Conservation (phyloP, 1,140 invertebrate genomes). For the Onthophagus taurus region DNA sequence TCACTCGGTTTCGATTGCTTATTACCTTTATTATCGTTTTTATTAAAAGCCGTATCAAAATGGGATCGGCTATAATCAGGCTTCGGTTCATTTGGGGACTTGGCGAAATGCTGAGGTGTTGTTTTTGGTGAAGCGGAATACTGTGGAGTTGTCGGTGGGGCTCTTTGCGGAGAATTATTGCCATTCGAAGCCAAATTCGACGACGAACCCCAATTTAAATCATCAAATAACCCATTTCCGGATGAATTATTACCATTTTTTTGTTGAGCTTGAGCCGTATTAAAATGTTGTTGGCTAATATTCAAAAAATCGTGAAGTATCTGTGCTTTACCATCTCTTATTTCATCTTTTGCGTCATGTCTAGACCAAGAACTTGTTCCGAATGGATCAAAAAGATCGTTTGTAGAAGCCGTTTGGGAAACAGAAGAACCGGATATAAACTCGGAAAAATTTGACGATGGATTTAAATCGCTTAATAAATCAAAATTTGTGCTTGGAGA, state of each 20-base stretch:
- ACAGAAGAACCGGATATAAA: no score
- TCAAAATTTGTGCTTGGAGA: conserved; percentile 46
- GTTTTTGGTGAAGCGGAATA: conserved; percentile 37
- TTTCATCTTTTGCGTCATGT: no score
- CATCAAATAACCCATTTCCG: conserved; percentile 24
- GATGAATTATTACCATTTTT: conserved; percentile 26
- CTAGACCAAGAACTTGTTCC: no score
- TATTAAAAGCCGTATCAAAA: conserved; percentile 49
- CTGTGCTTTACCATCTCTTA: no score
- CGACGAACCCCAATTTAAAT: conserved; percentile 16
- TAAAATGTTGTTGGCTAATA: no score
- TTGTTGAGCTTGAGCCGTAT: no score
- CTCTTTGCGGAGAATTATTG: conserved; percentile 24
- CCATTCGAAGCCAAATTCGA: conserved; percentile 13
- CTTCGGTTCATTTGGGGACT: conserved; percentile 22
- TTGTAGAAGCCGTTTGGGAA: conserved; percentile 6
- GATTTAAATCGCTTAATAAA: conserved; percentile 52
- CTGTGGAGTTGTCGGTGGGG: conserved; percentile 33
- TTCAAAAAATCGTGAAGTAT: no score
- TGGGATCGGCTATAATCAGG: conserved; percentile 55
- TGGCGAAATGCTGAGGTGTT: conserved; percentile 33
- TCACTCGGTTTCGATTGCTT: conserved; percentile 51
- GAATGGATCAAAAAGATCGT: conserved; percentile 37
- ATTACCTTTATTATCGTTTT: conserved; percentile 41
- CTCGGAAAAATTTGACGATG: no score